phyloP scores from a whole-genome alignment of 2,888 invertebrate genomes.

The Ditylenchus weischeri region DNA sequence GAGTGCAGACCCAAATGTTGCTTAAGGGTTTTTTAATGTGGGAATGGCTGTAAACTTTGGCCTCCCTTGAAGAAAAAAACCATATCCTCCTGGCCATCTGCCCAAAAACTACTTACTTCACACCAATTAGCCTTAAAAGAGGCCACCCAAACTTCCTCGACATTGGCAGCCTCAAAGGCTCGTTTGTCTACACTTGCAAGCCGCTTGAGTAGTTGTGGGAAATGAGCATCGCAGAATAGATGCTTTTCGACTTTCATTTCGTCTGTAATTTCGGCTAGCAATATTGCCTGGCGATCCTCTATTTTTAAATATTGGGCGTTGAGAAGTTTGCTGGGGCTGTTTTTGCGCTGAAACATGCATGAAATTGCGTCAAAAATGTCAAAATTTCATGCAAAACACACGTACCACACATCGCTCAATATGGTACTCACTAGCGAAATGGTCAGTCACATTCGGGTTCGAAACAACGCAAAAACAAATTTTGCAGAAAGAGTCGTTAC shows the following conservation, averaged over 20 bases:
- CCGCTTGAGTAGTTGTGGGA: slow-evolving; percentile 12
- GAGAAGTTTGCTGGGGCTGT: slow-evolving; percentile 20
- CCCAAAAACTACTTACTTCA: slow-evolving; percentile 7
- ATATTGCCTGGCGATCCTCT: slow-evolving; percentile 14
- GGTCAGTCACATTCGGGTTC: slow-evolving; percentile 13
- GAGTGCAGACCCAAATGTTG: too few species aligned
- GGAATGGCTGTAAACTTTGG: too few species aligned
- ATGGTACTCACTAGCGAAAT: slow-evolving; percentile 26
- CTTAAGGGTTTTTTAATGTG: too few species aligned
- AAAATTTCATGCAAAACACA: neutral
- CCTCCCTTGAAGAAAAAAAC: too few species aligned
- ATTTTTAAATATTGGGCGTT: slow-evolving; percentile 14
- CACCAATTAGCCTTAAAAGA: slow-evolving; percentile 20
- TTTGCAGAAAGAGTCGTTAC: slow-evolving; percentile 22
- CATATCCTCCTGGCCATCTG: neutral
- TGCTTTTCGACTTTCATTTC: neutral
- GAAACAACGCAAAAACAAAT: slow-evolving; percentile 21
- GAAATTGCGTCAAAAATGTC: neutral
- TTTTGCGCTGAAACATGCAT: slow-evolving; percentile 9
- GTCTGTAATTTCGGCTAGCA: neutral
- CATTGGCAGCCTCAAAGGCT: slow-evolving; percentile 1
- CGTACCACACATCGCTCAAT: slow-evolving; percentile 29
- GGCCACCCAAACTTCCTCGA: slow-evolving; percentile 8
- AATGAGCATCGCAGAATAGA: neutral
- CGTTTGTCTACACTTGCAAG: slow-evolving; percentile 6